phyloP scores from a whole-genome alignment of 1,140 invertebrate species.

The Harpegnathos saltator region DNA sequence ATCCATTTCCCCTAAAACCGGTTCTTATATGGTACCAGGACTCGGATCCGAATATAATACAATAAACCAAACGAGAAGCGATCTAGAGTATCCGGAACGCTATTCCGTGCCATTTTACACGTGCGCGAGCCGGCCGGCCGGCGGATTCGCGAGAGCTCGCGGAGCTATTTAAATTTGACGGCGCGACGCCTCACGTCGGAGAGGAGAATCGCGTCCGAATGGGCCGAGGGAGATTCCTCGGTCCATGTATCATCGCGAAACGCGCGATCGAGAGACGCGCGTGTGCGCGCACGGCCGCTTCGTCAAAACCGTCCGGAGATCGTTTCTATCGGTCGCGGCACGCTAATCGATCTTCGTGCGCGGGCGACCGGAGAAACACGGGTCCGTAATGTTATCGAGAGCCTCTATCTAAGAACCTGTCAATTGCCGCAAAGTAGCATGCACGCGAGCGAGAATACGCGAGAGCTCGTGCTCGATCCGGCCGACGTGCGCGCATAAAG shows the following conservation, averaged over 20 bases:
- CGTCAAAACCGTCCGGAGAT: constrained; percentile 53
- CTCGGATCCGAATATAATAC: too few species aligned
- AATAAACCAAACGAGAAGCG: too few species aligned
- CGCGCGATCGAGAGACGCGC: constrained; percentile 7
- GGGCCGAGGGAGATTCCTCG: background rate
- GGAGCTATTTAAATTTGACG: too few species aligned
- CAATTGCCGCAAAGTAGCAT: constrained; percentile 60
- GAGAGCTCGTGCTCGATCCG: constrained; percentile 19
- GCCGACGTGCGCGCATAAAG: constrained; percentile 39
- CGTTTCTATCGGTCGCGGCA: constrained; percentile 34
- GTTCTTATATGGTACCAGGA: too few species aligned
- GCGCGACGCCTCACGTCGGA: too few species aligned
- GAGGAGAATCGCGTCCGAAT: background rate
- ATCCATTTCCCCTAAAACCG: too few species aligned
- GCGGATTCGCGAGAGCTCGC: too few species aligned
- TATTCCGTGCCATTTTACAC: too few species aligned
- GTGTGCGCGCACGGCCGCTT: constrained; percentile 11
- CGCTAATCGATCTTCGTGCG: constrained; percentile 55
- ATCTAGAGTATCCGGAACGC: too few species aligned
- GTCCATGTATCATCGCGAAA: constrained; percentile 37
- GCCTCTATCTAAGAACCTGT: constrained; percentile 59
- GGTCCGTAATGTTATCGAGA: constrained; percentile 54
- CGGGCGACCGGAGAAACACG: constrained; percentile 45
- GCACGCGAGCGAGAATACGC: constrained; percentile 25
- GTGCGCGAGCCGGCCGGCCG: too few species aligned